Base-by-base conservation (phyloP, 64 coral and sea anemone species). In the Exaiptasia diaphana region DNA sequence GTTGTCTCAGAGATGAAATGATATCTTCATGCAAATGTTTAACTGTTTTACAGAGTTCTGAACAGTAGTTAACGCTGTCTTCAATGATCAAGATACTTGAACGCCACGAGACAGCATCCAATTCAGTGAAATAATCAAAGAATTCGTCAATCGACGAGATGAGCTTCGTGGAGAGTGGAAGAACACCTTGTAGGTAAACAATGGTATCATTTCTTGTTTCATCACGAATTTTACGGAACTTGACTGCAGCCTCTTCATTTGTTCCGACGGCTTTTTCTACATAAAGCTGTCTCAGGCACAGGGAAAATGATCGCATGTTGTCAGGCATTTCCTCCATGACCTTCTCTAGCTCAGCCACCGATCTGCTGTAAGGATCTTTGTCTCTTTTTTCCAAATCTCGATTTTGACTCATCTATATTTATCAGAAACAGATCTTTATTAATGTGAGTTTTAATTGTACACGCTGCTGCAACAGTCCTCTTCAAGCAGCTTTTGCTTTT, bases 1-100 rank as follows among this genome's bases (percentile, higher is more conserved):
- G 50, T 20, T 0, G 28, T 50, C 55, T 80, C 32, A 80, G 59
- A 29, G 58, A 38, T 8, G n/a, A n/a, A 23, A 84, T 33, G 35
- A 84, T 84, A 36, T 71, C 0, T 56, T 84, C 65, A 23, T 84
- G 68, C 64, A 72, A 21, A 23, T 82, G 53, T 21, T 52, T 7
- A 2, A 83, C 21, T 5, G 13, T 37, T 35, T 89, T 38, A 35
- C 31, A 31, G 1, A 62, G 33, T 11, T 58, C 18, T 64, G 52
- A 71, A 59, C 61, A 81, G 10, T 17, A 32, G 34, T 8, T 34
- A 4, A 71, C 50, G 0, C 76, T 56, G 5, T 67, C 41, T 17
- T 40, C 25, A 30, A 83, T 83, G 48, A 68, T 41, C 3, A 28
- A 11, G 1, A 83, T 5, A 26, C 13, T 86, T 15, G 62, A 0